Evolutionary conservation across 92 coral and sea anemone species (phyloP), one percentile per base, ranked within the genome.

Genomic region (Bergia puertoricense): DNA sequence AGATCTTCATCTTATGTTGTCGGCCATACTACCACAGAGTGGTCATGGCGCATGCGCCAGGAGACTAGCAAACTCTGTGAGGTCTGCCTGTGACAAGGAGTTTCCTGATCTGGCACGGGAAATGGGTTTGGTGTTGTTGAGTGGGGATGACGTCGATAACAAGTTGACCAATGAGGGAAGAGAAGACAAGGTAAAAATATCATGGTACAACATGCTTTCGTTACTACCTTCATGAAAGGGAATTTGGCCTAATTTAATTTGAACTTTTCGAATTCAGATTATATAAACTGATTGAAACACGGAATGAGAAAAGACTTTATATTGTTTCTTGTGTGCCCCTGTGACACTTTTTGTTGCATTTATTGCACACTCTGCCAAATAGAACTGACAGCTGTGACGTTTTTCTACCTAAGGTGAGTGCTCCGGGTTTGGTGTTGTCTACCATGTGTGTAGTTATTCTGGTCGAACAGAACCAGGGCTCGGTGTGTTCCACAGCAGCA

Each of bases 101-200:
- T 97, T 94, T 73, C 99, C 99, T 42, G 99, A 97, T 83, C 95
- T 97, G 56, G 98, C 99, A 10, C 88, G 94, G 62, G 99, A 97
- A 90, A 97, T 97, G 99, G 99, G 99, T 51, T 86, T 97, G 75
- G 96, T 92, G 85, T 85, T 90, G 68, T n/a, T 97, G 73, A 85
- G 89, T 72, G 72, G 91, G 22, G 86, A 92, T 16, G 72, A 86
- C 46, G 88, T 91, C 71, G 95, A 90, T 65, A 82, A 89, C 38
- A 94, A 79, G 80, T 90, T 93, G 40, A 89, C 74, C 44, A 93
- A 59, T n/a, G 93, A 82, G 80, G 94, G 92, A 69, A 85, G 43
- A 54, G 97, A 97, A 59, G 98, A 95, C 86, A 88, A 82, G 96
- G 99, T 96, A 89, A 76, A 88, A n/a, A 50, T 13, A 8, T 54